A percentile compares a stretch with the other conserved stretches of the same genome.
Conservation (phyloP, 2,113 vertebrate species). For the Pongo pygmaeus region DNA sequence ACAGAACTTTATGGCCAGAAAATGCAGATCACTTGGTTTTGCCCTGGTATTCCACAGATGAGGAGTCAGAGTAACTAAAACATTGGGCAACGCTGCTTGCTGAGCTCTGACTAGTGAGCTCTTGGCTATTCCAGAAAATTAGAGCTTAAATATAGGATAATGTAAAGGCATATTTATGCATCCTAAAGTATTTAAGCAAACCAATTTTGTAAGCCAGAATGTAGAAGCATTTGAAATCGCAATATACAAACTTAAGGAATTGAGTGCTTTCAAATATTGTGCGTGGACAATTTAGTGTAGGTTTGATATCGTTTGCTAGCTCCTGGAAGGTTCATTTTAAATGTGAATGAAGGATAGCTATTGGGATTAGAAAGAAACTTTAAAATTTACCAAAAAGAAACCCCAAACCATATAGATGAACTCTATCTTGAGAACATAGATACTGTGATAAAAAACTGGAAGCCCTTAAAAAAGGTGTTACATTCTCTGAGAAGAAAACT, state of each 20-base stretch:
- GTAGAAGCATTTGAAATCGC: not conserved
- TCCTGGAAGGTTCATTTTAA: slow-evolving; percentile 10
- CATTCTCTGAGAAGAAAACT: not conserved
- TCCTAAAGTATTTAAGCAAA: not conserved
- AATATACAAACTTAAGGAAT: not conserved
- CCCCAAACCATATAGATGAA: not conserved
- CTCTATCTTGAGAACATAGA: not conserved
- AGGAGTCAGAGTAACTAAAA: not conserved
- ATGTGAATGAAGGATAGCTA: not conserved
- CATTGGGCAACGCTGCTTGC: not conserved
- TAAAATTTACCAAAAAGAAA: not conserved
- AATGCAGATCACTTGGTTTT: not conserved
- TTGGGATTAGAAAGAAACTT: not conserved
- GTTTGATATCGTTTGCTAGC: not conserved
- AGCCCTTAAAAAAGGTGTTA: not conserved
- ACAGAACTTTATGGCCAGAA: not conserved
- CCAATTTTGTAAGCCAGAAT: slow-evolving; percentile 10
- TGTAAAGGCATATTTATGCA: not conserved
- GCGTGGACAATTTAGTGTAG: not conserved
- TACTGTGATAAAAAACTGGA: not conserved
- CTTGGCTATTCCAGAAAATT: not conserved
- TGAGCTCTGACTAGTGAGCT: not conserved
- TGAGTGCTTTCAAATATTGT: not conserved
- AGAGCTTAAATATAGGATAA: not conserved
- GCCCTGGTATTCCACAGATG: not conserved